phyloP scores from a whole-genome alignment of 2,113 vertebrate genomes.

The Boleophthalmus pectinirostris region DNA sequence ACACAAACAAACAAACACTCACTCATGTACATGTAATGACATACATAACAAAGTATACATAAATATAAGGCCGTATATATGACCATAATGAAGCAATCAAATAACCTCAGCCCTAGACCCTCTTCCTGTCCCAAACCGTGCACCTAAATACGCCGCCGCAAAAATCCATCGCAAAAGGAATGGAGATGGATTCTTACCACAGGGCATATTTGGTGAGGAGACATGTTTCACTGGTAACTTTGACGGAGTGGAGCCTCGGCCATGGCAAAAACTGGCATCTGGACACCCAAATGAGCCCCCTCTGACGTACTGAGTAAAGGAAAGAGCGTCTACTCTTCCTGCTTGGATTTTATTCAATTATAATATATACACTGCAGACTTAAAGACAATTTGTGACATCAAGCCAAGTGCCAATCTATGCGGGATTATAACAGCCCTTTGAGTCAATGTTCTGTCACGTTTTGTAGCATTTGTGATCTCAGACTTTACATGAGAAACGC shows the following conservation, averaged over 20 bases:
- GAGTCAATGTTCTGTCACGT: neutral
- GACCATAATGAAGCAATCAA: conserved; percentile 75
- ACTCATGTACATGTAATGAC: conserved; percentile 71
- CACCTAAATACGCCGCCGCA: conserved; percentile 59
- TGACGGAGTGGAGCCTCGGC: conserved; percentile 35
- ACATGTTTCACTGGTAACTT: conserved; percentile 35
- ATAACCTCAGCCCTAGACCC: conserved; percentile 72
- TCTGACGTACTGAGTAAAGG: conserved; percentile 7
- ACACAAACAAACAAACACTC: conserved; percentile 73
- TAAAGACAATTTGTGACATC: neutral
- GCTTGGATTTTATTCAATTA: neutral
- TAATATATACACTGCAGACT: neutral
- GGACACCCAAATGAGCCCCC: neutral
- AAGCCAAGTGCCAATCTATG: neutral
- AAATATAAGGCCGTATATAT: conserved; percentile 72
- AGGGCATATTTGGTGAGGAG: conserved; percentile 24
- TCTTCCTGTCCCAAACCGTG: conserved; percentile 69
- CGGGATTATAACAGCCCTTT: neutral
- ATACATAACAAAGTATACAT: conserved; percentile 72
- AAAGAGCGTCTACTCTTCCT: neutral
- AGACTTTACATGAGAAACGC: neutral
- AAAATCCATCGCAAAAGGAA: conserved; percentile 41
- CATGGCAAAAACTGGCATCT: conserved; percentile 32
- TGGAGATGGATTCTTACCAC: conserved; percentile 45
- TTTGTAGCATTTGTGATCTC: neutral